Base-by-base conservation (phyloP, 2,888 invertebrate species). In the Synanthedon myopaeformis region DNA sequence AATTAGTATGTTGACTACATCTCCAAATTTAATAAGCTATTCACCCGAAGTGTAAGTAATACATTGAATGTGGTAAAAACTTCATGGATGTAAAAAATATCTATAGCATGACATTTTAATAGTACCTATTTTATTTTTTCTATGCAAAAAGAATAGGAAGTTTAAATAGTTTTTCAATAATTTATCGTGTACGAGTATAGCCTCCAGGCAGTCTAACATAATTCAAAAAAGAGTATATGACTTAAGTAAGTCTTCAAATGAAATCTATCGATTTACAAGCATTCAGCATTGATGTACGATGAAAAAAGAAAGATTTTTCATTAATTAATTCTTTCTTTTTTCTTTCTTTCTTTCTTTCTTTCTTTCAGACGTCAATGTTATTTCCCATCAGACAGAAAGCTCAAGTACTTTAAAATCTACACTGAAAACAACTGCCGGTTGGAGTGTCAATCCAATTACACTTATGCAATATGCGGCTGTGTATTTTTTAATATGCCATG, bases 401-500 rank as follows among this genome's bases (percentile, higher is more conserved):
- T 59, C 1, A 17, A 51, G 4, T 59, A 58, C 35, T 59, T 59
- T 48, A 52, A 54, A 1, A 49, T 51, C 1, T 59, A 59, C 51
- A 56, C 58, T 1, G 54, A 52, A 13, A 54, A 51, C 49, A 59
- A 59, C 42, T 59, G 59, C 49, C 42, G 55, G 23, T 48, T 56
- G 4, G 59, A 59, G 51, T 59, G 59, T 41, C 49, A 53, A 4
- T 54, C 59, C 5, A 53, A 53, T n/a, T 57, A 53, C 13, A 59
- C 59, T 5, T 55, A 54, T 17, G 35, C 50, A 28, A 41, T 41
- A n/a, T 59, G 59, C 45, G 19, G 41, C 0, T 59, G 59, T 23
- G 58, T 59, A 3, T 55, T 53, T 53, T 59, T 49, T 11, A 50
- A 59, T 49, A 59, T 59, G 59, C 59, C 59, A 12, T 57, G 59